phyloP scores from a whole-genome alignment of 2,797 vertebrate genomes.

The Sebastes vulpes region DNA sequence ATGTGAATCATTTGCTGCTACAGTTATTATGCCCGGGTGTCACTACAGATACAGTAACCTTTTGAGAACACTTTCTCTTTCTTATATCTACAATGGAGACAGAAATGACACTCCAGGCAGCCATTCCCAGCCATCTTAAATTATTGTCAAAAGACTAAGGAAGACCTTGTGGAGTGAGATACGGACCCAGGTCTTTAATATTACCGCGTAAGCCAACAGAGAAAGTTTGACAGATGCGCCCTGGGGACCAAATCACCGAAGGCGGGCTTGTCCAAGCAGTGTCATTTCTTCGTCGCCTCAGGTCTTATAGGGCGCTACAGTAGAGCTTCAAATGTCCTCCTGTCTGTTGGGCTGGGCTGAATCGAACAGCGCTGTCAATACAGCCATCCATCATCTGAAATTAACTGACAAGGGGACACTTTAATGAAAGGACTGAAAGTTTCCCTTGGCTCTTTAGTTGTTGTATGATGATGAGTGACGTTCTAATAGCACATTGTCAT shows the following conservation, averaged over 20 bases:
- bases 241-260: slow-evolving; percentile 19
- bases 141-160: slow-evolving; percentile 21
- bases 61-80: not conserved
- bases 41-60: not conserved
- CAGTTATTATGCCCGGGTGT: not conserved
- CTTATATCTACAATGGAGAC: not conserved
- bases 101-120: not conserved
- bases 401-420: slow-evolving; percentile 64
- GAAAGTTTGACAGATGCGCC: slow-evolving; percentile 27
- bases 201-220: slow-evolving; percentile 1
- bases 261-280: slow-evolving; percentile 7
- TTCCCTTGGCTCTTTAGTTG: slow-evolving; percentile 14
- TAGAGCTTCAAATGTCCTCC: slow-evolving; percentile 1
- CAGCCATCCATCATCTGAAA: slow-evolving; percentile 54
- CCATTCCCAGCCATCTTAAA: slow-evolving; percentile 5
- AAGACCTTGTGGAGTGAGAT: slow-evolving; percentile 30
- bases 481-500: slow-evolving; percentile 15
- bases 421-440: slow-evolving; percentile 38
- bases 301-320: slow-evolving; percentile 13
- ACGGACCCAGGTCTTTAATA: slow-evolving; percentile 21
- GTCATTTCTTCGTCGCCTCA: slow-evolving; percentile 25
- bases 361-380: slow-evolving; percentile 35
- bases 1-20: not conserved
- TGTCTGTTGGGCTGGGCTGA: not conserved
- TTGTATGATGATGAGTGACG: slow-evolving; percentile 39